Percentiles rank a stretch among this genome's conserved stretches.
phyloP scores from a whole-genome alignment of 2,113 vertebrate genomes.

The Apteryx owenii region DNA sequence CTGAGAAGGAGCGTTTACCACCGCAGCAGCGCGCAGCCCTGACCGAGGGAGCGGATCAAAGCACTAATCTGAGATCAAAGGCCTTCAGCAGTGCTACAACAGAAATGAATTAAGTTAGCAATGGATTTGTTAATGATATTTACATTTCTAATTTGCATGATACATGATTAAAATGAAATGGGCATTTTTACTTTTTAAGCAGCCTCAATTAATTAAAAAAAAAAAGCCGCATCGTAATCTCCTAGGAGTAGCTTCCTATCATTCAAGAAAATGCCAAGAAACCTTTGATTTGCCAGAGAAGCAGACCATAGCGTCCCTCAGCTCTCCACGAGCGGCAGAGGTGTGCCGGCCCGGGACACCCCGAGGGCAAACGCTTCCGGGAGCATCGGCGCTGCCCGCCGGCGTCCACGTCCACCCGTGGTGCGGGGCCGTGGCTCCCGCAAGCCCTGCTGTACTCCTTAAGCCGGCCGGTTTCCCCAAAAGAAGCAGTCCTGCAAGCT shows the following conservation, averaged over 20 bases:
- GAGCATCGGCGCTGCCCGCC: neutral
- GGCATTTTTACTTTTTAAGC: neutral
- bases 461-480: accelerated
- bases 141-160: slow-evolving; percentile 70
- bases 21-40: neutral
- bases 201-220: slow-evolving; percentile 38
- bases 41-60: slow-evolving; percentile 56
- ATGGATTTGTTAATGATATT: slow-evolving; percentile 65
- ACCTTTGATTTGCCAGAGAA: neutral
- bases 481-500: neutral
- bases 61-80: slow-evolving; percentile 68
- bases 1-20: neutral
- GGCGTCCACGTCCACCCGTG: accelerated
- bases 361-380: neutral
- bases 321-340: neutral
- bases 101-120: slow-evolving; percentile 59
- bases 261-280: neutral
- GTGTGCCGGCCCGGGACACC: accelerated
- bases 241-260: neutral
- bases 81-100: slow-evolving; percentile 26
- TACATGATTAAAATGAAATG: slow-evolving; percentile 48
- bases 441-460: accelerated
- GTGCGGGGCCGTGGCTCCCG: neutral
- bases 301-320: neutral
- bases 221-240: neutral